These are phyloP conservation scores for Lathamus discolor DNA, from an alignment of 2,113 vertebrate species.

Conservation along the genomic window DNA sequence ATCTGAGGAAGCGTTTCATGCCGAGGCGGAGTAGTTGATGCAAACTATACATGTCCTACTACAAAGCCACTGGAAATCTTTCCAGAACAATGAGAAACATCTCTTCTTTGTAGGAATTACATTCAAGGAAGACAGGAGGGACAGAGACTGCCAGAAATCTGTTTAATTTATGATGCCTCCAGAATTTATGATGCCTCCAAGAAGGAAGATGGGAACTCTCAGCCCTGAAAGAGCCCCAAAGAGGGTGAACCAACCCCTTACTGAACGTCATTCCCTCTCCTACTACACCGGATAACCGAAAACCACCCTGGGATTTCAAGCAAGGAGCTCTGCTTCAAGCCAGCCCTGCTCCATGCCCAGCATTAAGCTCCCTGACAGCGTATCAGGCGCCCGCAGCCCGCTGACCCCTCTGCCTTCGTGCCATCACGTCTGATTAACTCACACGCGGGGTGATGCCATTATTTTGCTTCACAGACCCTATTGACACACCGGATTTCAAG, in stretches of 20 bases:
- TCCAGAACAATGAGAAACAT: neutral
- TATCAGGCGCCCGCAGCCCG: conserved; percentile 78
- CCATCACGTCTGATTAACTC: conserved; percentile 90
- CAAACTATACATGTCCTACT: neutral
- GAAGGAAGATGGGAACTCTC: neutral
- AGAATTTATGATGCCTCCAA: neutral
- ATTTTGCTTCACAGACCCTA: conserved; percentile 86
- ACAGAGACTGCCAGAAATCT: neutral
- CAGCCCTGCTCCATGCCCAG: conserved; percentile 69
- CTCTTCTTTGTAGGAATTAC: conserved; percentile 26
- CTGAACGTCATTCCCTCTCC: neutral
- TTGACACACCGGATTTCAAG: conserved; percentile 82
- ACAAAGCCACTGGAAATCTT: neutral
- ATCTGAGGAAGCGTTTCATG: neutral
- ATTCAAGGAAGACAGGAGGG: neutral
- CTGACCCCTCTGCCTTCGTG: conserved; percentile 83
- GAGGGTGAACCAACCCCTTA: neutral
- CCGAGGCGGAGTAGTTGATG: neutral
- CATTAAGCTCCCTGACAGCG: conserved; percentile 91
- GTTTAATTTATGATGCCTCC: neutral
- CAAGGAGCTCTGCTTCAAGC: conserved; percentile 47
- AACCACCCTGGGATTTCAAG: neutral
- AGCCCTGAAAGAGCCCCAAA: neutral
- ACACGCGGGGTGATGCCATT: conserved; percentile 85
- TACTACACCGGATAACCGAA: neutral